Conservation (phyloP, 2,888 invertebrate genomes). For the Brachyptera putata region DNA sequence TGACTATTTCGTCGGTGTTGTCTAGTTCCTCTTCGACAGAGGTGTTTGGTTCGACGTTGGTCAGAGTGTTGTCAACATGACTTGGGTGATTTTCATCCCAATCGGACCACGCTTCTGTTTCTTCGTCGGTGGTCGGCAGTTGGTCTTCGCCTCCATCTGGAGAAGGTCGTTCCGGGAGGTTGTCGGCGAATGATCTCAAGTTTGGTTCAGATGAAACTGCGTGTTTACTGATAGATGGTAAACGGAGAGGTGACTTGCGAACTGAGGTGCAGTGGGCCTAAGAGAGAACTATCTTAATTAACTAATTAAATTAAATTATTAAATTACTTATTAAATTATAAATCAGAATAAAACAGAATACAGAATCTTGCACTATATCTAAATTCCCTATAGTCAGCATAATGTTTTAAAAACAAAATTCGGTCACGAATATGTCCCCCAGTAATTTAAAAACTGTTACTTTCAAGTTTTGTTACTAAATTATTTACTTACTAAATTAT, state of each 20-base stretch:
- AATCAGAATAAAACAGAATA: too few species aligned
- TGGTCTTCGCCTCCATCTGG: slow-evolving; percentile 81
- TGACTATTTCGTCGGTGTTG: neutral
- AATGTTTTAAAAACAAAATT: too few species aligned
- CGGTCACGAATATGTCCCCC: too few species aligned
- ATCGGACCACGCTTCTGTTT: slow-evolving; percentile 71
- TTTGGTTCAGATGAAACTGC: neutral
- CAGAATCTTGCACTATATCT: neutral
- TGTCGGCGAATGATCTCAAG: slow-evolving; percentile 35
- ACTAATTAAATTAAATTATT: too few species aligned
- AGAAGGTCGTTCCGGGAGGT: slow-evolving; percentile 68
- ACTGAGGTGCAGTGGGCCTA: neutral
- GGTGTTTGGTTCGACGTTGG: neutral
- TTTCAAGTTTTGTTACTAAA: too few species aligned
- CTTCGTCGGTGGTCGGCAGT: slow-evolving; percentile 48
- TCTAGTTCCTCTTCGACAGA: neutral
- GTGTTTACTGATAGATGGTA: neutral
- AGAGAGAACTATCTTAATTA: too few species aligned
- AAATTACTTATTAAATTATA: too few species aligned
- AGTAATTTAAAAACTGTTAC: too few species aligned
- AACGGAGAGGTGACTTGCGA: neutral
- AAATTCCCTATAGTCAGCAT: too few species aligned
- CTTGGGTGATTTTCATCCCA: slow-evolving; percentile 55
- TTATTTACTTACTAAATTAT: too few species aligned
- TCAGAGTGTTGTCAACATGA: neutral